Percentiles rank a stretch among this genome's conserved stretches.
phyloP scores from a whole-genome alignment of 2,888 invertebrate genomes.

The Phasia obesa region DNA sequence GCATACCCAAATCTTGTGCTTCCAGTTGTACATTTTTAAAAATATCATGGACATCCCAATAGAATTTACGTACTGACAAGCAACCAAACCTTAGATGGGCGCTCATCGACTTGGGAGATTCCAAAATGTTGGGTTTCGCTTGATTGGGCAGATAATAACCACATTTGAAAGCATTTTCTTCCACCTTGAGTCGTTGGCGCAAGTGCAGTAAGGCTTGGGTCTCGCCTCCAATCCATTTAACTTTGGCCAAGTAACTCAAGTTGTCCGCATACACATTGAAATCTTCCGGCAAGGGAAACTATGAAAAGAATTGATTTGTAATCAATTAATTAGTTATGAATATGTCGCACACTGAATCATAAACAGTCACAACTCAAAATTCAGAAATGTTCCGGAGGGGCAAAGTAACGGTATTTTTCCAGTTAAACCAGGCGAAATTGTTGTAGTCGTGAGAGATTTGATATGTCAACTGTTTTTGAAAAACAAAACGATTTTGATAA shows the following conservation, averaged over 20 bases:
- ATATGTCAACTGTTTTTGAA: too few relatives aligned
- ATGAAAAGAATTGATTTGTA: background rate
- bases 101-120: conserved; percentile 87
- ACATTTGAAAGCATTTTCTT: conserved; percentile 83
- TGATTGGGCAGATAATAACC: conserved; percentile 88
- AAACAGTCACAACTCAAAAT: too few relatives aligned
- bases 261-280: conserved; percentile 84
- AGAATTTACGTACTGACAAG: conserved; percentile 88
- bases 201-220: conserved; percentile 85
- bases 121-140: conserved; percentile 86
- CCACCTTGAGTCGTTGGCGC: conserved; percentile 84
- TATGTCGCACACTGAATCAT: too few relatives aligned
- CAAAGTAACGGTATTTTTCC: too few relatives aligned
- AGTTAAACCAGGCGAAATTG: too few relatives aligned
- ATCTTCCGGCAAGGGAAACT: conserved; percentile 85
- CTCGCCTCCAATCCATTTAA: conserved; percentile 87
- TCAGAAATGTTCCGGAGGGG: too few relatives aligned
- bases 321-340: too few relatives aligned
- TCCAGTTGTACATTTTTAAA: conserved; percentile 84
- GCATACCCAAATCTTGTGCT: conserved; percentile 75
- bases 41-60: conserved; percentile 87
- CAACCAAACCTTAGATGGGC: conserved; percentile 89
- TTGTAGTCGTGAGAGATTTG: too few relatives aligned
- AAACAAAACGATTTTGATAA: too few relatives aligned
- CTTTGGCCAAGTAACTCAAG: conserved; percentile 77